Conservation (phyloP, 2,797 vertebrate genomes). For the Schizopygopsis malacanthus region DNA sequence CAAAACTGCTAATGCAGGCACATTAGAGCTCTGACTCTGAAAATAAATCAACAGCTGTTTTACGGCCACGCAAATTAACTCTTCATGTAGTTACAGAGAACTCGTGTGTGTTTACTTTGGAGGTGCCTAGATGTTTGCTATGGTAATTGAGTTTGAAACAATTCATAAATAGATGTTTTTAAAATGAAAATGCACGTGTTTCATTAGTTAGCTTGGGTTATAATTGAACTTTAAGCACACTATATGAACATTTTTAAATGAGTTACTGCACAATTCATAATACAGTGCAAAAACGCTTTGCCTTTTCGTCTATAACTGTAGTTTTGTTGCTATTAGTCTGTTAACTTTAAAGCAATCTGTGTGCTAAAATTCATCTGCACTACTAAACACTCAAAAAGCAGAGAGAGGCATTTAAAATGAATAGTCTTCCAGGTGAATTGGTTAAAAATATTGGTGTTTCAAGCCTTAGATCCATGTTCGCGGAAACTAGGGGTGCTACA, state of each 20-base stretch:
- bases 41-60: conserved; percentile 40
- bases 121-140: background rate
- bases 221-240: background rate
- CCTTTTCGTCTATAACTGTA: background rate
- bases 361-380: background rate
- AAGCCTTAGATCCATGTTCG: background rate
- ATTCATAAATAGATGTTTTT: background rate
- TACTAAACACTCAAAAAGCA: background rate
- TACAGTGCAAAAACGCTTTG: background rate
- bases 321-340: background rate
- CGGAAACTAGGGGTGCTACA: too few species aligned
- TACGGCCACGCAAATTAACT: conserved; percentile 3
- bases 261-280: background rate
- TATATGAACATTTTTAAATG: background rate
- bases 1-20: conserved; percentile 34
- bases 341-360: background rate
- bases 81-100: background rate
- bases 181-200: background rate
- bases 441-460: background rate
- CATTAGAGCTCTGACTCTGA: conserved; percentile 11
- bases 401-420: background rate
- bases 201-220: background rate
- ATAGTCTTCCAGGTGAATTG: background rate
- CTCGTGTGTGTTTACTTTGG: conserved; percentile 5
- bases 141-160: background rate